A percentile compares a stretch with the other conserved stretches of the same genome.
These are phyloP conservation scores for Coranthus polyacanthus DNA, from an alignment of 2,797 vertebrate genomes.

Conservation along the genomic window DNA sequence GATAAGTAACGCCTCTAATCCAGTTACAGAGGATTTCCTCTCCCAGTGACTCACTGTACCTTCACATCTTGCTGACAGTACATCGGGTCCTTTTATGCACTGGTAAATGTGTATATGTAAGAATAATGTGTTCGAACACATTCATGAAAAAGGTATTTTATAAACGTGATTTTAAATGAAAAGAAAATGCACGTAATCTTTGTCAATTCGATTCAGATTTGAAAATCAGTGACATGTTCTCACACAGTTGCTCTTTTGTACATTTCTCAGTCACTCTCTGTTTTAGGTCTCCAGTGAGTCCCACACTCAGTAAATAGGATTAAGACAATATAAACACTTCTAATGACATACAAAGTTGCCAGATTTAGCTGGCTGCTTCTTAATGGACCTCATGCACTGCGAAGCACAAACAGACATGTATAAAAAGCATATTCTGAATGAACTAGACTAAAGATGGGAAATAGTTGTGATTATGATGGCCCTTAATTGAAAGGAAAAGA, in stretches of 20 bases:
- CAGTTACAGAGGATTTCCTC: conserved; percentile 56
- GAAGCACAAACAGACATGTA: conserved; percentile 57
- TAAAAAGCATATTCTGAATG: conserved; percentile 42
- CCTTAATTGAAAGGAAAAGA: conserved; percentile 48
- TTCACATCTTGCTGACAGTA: conserved; percentile 37
- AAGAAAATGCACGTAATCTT: neutral
- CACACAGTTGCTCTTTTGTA: neutral
- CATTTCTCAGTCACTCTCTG: conserved; percentile 7
- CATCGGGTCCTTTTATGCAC: conserved; percentile 18
- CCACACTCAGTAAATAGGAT: conserved; percentile 63
- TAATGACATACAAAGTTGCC: conserved; percentile 59
- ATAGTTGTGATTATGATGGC: conserved; percentile 55
- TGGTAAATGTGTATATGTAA: neutral
- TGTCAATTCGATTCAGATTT: neutral
- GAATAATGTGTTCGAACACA: neutral
- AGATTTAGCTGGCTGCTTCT: conserved; percentile 52
- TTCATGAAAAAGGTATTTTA: neutral
- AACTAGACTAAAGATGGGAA: conserved; percentile 41
- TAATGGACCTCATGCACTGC: conserved; percentile 54
- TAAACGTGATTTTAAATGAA: rapidly evolving
- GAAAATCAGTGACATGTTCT: neutral
- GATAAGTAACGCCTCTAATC: conserved; percentile 61
- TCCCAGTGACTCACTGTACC: conserved; percentile 49
- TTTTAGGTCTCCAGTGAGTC: conserved; percentile 33
- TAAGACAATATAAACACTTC: conserved; percentile 64